A percentile compares a stretch with the other conserved stretches of the same genome.
These are phyloP conservation scores for Silurus lanzhouensis DNA, from an alignment of 2,797 vertebrate genomes.

Conservation along the genomic window DNA sequence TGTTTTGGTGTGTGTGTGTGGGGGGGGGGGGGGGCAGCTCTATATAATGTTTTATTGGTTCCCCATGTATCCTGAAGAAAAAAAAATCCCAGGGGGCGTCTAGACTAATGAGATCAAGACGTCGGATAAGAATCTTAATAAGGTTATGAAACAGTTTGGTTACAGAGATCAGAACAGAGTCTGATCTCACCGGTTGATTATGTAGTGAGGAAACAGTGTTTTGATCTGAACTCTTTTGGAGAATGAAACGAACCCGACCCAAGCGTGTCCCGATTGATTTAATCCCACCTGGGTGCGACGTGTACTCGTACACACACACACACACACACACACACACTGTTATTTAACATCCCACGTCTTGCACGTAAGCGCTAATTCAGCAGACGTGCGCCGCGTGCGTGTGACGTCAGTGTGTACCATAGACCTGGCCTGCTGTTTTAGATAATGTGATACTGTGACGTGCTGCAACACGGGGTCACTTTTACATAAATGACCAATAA, in stretches of 20 bases:
- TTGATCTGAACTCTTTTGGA: neutral
- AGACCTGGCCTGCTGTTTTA: neutral
- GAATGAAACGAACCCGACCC: conserved; percentile 1
- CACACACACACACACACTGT: conserved; percentile 13
- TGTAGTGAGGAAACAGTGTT: neutral
- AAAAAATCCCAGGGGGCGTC: neutral
- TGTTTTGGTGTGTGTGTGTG: neutral
- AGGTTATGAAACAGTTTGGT: neutral
- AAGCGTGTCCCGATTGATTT: conserved; percentile 22
- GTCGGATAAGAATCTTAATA: neutral
- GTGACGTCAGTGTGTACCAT: neutral
- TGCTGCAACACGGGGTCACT: neutral
- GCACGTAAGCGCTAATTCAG: conserved; percentile 6
- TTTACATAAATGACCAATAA: neutral
- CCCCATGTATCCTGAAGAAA: neutral
- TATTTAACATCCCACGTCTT: neutral
- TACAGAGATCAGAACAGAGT: neutral
- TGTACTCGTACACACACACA: conserved; percentile 17
- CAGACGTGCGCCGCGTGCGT: neutral
- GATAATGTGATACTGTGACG: neutral
- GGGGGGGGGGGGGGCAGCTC: no score
- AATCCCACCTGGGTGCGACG: conserved; percentile 27
- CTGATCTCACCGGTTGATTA: neutral
- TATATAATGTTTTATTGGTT: neutral
- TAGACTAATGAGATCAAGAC: neutral